Evolutionary conservation across 2,113 vertebrate genomes (phyloP).

Genomic region (Oncorhynchus clarkii): DNA sequence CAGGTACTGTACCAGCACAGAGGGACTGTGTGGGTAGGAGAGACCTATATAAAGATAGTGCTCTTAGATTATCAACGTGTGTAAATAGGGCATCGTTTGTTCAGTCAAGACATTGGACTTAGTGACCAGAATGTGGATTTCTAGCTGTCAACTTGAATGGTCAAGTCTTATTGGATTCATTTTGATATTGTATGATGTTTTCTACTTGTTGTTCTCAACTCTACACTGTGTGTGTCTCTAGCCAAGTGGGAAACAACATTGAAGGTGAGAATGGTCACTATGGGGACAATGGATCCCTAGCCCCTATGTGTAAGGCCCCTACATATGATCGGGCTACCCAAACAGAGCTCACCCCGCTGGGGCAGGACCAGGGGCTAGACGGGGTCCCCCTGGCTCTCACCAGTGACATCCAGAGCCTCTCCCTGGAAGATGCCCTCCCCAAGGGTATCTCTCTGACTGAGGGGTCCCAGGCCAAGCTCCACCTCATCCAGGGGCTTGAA

Average conservation of each 20-base stretch:
- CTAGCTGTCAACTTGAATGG: too few species aligned
- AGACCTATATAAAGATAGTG: too few species aligned
- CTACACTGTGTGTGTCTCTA: slow-evolving; percentile 37
- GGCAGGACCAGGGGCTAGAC: slow-evolving; percentile 16
- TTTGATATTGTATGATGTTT: neutral
- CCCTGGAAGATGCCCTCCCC: slow-evolving; percentile 66
- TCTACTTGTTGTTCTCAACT: too few species aligned
- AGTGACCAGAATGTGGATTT: too few species aligned
- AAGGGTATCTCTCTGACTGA: slow-evolving; percentile 23
- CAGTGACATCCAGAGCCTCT: slow-evolving; percentile 54
- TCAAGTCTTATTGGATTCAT: neutral
- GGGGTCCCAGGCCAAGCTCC: slow-evolving; percentile 47
- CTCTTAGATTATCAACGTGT: too few species aligned
- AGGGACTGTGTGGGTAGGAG: neutral
- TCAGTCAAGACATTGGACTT: too few species aligned
- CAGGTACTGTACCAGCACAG: slow-evolving; percentile 57
- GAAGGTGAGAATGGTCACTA: slow-evolving; percentile 59
- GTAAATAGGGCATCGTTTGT: too few species aligned
- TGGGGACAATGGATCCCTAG: slow-evolving; percentile 26
- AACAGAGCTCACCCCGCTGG: slow-evolving; percentile 55
- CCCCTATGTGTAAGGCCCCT: slow-evolving; percentile 29
- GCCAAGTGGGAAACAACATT: slow-evolving; percentile 56
- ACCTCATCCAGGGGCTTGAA: slow-evolving; percentile 50
- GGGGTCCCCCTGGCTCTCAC: slow-evolving; percentile 35
- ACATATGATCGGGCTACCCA: slow-evolving; percentile 67